phyloP scores from a whole-genome alignment of 1,140 invertebrate genomes.

The Nasonia giraulti region DNA sequence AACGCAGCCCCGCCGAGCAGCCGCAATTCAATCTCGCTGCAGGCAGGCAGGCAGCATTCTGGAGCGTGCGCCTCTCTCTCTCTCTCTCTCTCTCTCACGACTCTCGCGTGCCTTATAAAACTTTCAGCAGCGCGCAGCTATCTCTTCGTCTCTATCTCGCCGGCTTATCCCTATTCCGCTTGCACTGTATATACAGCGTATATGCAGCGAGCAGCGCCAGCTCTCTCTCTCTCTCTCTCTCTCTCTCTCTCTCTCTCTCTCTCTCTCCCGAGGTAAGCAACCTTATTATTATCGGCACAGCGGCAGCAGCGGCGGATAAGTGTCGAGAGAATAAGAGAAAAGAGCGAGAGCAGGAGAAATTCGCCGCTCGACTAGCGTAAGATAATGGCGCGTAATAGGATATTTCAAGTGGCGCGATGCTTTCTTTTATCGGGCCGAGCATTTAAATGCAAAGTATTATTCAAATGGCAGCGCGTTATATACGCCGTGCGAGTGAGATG shows the following conservation, averaged over 20 bases:
- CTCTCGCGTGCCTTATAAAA: conserved; percentile 51
- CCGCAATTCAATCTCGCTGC: conserved; percentile 35
- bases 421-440: conserved; percentile 69
- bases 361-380: conserved; percentile 39
- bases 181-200: too few relatives aligned
- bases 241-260: neutral
- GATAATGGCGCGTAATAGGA: conserved; percentile 71
- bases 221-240: too few relatives aligned
- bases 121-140: conserved; percentile 37
- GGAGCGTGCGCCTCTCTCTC: conserved; percentile 33
- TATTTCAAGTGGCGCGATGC: conserved; percentile 67
- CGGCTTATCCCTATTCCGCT: neutral
- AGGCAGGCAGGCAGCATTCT: neutral
- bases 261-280: conserved; percentile 25
- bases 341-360: neutral
- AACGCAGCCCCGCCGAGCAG: conserved; percentile 16
- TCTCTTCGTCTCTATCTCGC: conserved; percentile 17
- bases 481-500: neutral
- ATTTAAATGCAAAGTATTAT: conserved; percentile 74
- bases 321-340: conserved; percentile 22
- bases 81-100: neutral
- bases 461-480: conserved; percentile 62
- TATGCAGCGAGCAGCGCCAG: too few relatives aligned
- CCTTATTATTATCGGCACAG: conserved; percentile 36
- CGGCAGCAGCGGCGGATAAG: neutral